Evolutionary conservation across 2,797 vertebrate species (phyloP), one percentile per base, ranked within the genome.

Genomic region (Myotis daubentonii): DNA sequence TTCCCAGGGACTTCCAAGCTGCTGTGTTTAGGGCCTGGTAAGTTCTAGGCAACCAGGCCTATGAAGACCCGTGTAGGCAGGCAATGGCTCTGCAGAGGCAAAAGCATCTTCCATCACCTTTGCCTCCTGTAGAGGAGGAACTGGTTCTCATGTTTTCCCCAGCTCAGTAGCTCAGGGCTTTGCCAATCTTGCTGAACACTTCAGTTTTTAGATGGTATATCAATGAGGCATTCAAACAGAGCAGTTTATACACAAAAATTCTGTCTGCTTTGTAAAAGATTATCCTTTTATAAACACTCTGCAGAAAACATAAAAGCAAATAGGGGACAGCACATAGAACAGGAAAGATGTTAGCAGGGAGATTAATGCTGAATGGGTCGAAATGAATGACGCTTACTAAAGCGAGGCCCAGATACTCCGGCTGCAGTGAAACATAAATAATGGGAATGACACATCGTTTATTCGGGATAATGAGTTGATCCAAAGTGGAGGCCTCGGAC

Each of bases 261-360:
- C 98, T 99, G 99, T 98, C 99, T 99, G 98, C 98, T 99, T 99
- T 99, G 98, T 98, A 98, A 98, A 99, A 99, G 99, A 99, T 99
- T 99, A 99, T 99, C 99, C 99, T 98, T 98, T 99, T 99, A 99
- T 99, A 99, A 99, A 98, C 98, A 98, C 98, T 98, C 98, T 97
- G 98, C 98, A 98, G 98, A 99, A 98, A 98, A 98, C 98, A 98
- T 98, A 98, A 98, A 99, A 98, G 98, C 98, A 98, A 98, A 98
- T 97, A 98, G 98, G 97, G 98, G 97, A 98, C 97, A 98, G 98
- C 97, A 97, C 98, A 98, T 97, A 98, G 98, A 98, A 98, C 98
- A 98, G 98, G 98, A 98, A 98, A 99, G 98, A 98, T 98, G 98
- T 98, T 98, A 98, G 98, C 98, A 96, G 98, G 98, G 98, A 98